Conservation (phyloP, 2,888 invertebrate species). For the Blastobasis adustella region DNA sequence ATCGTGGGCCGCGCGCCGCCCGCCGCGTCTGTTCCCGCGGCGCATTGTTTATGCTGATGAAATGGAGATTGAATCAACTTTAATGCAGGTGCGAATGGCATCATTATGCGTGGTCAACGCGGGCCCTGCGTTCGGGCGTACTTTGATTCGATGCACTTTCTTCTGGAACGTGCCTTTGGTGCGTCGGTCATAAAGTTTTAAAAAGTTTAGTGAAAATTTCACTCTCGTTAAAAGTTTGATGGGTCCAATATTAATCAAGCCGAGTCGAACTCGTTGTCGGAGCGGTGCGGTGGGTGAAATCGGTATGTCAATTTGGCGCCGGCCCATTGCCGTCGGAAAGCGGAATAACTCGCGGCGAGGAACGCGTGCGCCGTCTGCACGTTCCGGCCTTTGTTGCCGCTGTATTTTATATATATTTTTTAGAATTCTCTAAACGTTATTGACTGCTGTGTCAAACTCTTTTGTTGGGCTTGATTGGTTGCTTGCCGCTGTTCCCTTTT, state of each 20-base stretch:
- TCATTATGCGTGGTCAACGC: conserved; percentile 20
- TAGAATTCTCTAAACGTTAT: conserved; percentile 27
- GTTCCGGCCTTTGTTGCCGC: conserved; percentile 50
- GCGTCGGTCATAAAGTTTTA: no score
- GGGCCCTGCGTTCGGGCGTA: conserved; percentile 5
- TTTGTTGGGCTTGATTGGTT: conserved; percentile 51
- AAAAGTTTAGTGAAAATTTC: no score
- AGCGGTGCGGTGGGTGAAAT: neutral
- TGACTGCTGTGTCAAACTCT: conserved; percentile 37
- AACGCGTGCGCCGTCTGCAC: conserved; percentile 45
- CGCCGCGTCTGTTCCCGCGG: conserved; percentile 8
- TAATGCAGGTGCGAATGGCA: conserved; percentile 30
- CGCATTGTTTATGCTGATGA: conserved; percentile 31
- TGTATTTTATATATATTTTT: conserved; percentile 30
- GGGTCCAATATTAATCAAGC: no score
- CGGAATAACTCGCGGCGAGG: neutral
- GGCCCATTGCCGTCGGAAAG: neutral
- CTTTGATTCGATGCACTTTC: neutral
- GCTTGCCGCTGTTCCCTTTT: conserved; percentile 19
- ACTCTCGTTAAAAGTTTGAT: no score
- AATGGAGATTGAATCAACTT: conserved; percentile 23
- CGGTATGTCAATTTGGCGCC: neutral
- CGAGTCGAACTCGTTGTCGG: no score
- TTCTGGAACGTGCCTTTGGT: no score
- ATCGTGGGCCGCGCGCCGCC: neutral